Evolutionary conservation across 2,888 invertebrate genomes (phyloP).

Genomic region (Hofmannophila pseudospretella): DNA sequence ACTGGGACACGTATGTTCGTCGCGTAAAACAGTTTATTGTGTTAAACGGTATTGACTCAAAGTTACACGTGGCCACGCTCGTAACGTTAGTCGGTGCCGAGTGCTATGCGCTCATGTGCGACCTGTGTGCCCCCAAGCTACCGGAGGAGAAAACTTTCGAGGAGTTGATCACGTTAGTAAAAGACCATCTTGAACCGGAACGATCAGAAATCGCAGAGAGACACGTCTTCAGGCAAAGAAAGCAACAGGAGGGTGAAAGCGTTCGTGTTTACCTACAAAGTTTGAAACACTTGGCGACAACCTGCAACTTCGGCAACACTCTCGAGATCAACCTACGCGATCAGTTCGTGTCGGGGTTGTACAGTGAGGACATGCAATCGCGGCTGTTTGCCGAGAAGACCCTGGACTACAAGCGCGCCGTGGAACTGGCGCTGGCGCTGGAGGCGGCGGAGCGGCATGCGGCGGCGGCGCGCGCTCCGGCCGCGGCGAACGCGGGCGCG

Average conservation of each 20-base stretch:
- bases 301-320: constrained; percentile 18
- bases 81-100: no score
- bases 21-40: no score
- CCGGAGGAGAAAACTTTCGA: constrained; percentile 9
- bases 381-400: constrained; percentile 23
- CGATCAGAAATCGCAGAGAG: constrained; percentile 16
- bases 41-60: no score
- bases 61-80: no score
- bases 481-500: no score
- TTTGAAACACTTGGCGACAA: constrained; percentile 16
- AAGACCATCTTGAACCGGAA: constrained; percentile 12
- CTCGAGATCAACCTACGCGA: constrained; percentile 18
- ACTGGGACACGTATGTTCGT: no score
- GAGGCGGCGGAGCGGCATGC: constrained; percentile 8
- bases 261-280: constrained; percentile 13
- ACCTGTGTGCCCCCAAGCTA: no score
- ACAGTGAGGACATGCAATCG: constrained; percentile 20
- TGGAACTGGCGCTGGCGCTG: constrained; percentile 23
- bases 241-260: constrained; percentile 10
- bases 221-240: constrained; percentile 11
- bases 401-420: constrained; percentile 19
- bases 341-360: constrained; percentile 21
- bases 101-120: no score
- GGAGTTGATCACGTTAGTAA: constrained; percentile 5
- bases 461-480: no score